These are phyloP conservation scores for Pelodiscus sinensis DNA, from an alignment of 2,113 vertebrate species.

Conservation along the genomic window DNA sequence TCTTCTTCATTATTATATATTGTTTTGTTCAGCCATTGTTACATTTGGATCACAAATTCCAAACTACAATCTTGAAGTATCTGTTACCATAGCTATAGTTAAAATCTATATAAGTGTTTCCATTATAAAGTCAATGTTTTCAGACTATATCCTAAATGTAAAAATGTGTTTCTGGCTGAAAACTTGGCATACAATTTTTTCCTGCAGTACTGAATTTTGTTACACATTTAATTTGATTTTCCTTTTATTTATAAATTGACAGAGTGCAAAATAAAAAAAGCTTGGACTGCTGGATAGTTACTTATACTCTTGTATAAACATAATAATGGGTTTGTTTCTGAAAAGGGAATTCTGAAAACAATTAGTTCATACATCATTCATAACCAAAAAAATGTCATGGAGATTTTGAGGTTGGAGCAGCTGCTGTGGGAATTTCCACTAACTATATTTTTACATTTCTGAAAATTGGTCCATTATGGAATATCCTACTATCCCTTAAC, in stretches of 20 bases:
- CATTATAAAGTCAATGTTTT: neutral
- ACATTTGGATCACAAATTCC: neutral
- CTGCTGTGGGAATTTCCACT: neutral
- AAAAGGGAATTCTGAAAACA: slow-evolving; percentile 27
- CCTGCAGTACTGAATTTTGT: neutral
- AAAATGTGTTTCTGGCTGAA: neutral
- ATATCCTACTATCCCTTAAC: neutral
- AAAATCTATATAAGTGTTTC: neutral
- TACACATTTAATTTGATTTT: neutral
- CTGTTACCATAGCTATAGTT: neutral
- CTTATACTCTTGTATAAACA: neutral
- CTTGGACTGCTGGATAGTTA: fast-evolving
- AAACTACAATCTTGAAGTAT: neutral
- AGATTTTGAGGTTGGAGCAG: neutral
- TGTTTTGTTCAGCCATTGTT: neutral
- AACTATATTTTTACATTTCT: neutral
- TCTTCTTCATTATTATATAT: neutral
- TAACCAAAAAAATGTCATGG: neutral
- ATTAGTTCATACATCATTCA: neutral
- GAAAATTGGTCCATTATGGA: neutral
- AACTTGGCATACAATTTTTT: neutral
- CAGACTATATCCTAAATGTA: neutral
- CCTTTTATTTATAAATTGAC: neutral
- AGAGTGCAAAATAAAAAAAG: neutral
- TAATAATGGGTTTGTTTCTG: neutral